Percentiles rank a stretch among this genome's conserved stretches.
phyloP scores from a whole-genome alignment of 30 jellyfish, hydroid and myxozoan genomes.

The Aurelia sp. region DNA sequence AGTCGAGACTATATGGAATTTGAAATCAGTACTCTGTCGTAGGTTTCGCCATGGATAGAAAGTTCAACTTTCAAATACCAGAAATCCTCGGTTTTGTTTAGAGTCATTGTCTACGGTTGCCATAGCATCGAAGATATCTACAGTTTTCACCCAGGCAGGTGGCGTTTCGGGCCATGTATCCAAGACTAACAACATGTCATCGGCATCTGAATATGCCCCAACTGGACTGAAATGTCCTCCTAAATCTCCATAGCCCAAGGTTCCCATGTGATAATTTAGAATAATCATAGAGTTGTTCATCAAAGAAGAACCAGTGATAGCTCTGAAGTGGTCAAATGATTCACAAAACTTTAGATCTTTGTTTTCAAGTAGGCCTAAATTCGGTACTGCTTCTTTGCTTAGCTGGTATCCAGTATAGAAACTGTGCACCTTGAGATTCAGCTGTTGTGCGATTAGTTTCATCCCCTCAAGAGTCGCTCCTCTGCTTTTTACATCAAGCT shows the following conservation, averaged over 20 bases:
- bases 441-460: too few species aligned
- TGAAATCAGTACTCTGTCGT: too few species aligned
- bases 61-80: background rate
- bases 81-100: conserved; percentile 60
- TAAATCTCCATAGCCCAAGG: conserved; percentile 45
- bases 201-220: conserved; percentile 57
- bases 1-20: too few species aligned
- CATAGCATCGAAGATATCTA: conserved; percentile 57
- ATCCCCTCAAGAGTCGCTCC: too few species aligned
- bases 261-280: conserved; percentile 69
- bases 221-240: conserved; percentile 81
- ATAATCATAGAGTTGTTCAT: conserved; percentile 15
- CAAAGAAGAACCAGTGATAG: background rate
- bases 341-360: background rate
- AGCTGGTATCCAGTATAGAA: too few species aligned
- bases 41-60: too few species aligned
- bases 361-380: too few species aligned
- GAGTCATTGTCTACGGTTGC: conserved; percentile 50
- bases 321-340: background rate
- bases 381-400: too few species aligned
- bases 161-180: conserved; percentile 88
- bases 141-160: conserved; percentile 77
- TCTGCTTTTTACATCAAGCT: too few species aligned
- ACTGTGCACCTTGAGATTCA: too few species aligned
- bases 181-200: conserved; percentile 60